Evolutionary conservation across 2,888 invertebrate species (phyloP).

Genomic region (Azorinus chamasolen): DNA sequence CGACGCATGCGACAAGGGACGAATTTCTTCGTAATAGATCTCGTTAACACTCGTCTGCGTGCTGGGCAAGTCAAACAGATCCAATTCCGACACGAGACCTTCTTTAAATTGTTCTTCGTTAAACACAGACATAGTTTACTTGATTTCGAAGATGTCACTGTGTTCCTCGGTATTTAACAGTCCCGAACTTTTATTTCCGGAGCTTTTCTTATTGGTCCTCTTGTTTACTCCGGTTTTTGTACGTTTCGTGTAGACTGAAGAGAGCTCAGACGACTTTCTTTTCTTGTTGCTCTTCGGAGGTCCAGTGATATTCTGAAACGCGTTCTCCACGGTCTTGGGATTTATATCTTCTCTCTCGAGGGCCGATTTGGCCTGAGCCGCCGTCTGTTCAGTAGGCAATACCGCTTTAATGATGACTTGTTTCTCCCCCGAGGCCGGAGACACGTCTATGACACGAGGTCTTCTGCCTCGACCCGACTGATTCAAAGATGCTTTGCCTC

Average conservation of each 20-base stretch:
- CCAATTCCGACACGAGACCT: constrained; percentile 6
- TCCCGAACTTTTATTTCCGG: not conserved
- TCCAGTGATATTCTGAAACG: no score
- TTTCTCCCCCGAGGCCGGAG: not conserved
- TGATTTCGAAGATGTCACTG: constrained; percentile 13
- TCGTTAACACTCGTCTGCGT: constrained; percentile 7
- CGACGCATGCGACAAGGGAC: not conserved
- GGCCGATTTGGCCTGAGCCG: constrained; percentile 6
- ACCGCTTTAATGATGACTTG: constrained; percentile 1
- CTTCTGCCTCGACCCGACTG: constrained; percentile 11
- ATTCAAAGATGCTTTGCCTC: constrained; percentile 12
- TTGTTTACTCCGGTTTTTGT: not conserved
- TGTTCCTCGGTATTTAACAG: not conserved
- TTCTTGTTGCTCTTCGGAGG: not conserved
- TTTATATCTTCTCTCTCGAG: constrained; percentile 13
- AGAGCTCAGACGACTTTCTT: not conserved
- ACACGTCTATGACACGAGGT: constrained; percentile 7
- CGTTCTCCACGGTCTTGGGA: no score
- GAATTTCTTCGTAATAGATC: not conserved
- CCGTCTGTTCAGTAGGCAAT: constrained; percentile 5
- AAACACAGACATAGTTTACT: constrained; percentile 11
- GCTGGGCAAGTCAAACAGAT: not conserved
- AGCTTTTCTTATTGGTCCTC: not conserved
- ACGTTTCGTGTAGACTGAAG: not conserved
- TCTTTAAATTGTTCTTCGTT: constrained; percentile 16